These are phyloP conservation scores for Gopherus flavomarginatus DNA, from an alignment of 2,113 vertebrate species.

Conservation along the genomic window DNA sequence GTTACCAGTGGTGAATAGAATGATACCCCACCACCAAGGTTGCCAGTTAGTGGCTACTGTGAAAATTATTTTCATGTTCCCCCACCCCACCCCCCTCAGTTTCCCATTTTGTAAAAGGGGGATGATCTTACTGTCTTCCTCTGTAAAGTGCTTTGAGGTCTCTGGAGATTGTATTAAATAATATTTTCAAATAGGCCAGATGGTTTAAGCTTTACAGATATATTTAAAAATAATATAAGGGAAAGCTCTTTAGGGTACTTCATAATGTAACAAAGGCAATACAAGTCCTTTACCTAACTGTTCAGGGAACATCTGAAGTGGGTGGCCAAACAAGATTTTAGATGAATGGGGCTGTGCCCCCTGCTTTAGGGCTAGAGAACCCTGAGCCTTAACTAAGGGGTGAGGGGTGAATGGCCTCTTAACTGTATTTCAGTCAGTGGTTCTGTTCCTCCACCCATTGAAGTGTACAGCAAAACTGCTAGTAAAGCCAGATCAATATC, in stretches of 20 bases:
- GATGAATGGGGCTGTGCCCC: rapidly evolving
- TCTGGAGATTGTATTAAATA: not conserved
- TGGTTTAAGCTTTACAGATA: not conserved
- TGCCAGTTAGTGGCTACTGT: not conserved
- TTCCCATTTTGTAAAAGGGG: not conserved
- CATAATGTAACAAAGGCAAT: rapidly evolving
- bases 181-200: not conserved
- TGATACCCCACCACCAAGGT: not conserved
- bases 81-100: not conserved
- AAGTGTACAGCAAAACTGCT: rapidly evolving
- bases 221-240: not conserved
- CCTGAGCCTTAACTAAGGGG: rapidly evolving
- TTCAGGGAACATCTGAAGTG: rapidly evolving
- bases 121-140: not conserved
- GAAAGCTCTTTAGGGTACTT: not conserved
- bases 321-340: not conserved
- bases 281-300: not conserved
- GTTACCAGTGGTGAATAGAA: not conserved
- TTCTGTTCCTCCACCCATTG: rapidly evolving
- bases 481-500: rapidly evolving
- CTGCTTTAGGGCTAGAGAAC: rapidly evolving
- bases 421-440: not conserved
- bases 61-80: not conserved
- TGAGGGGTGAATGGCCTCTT: rapidly evolving
- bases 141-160: not conserved